Evolutionary conservation across 2,797 vertebrate species (phyloP), one percentile per base, ranked within the genome.

Genomic region (Myiotriccus ornatus): DNA sequence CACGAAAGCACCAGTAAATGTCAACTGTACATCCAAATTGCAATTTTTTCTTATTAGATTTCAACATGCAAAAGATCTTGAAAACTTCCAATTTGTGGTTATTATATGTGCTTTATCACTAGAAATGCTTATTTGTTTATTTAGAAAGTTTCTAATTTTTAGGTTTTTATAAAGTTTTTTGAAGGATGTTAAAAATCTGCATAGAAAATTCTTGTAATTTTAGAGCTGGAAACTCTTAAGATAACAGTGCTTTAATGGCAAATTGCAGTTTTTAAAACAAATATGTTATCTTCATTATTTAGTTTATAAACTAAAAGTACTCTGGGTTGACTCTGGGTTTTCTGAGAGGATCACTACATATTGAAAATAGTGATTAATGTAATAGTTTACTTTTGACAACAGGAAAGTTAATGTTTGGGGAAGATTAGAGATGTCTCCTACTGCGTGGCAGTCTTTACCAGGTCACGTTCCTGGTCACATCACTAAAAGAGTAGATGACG

Each of bases 1-100:
- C 20, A 84, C 49, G 55, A 84, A 96, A 75, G 43, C 49, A 57
- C 56, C 39, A 43, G 43, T 23, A 60, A 73, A 64, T 84, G 70
- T 77, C 73, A 82, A 14, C 71, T 65, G 43, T 56, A 87, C 21
- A 73, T 83, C 55, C 68, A 53, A 82, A 76, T 8, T 71, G 65
- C 56, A 53, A 32, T 84, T 71, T 12, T 73, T 82, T 75, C 77
- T 74, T 57, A 15, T 32, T 62, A 52, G 20, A 71, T 90, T 85
- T 68, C 32, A 73, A 64, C 2, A 4, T 17, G 32, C 32, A 27
- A 41, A 84, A 86, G 34, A 35, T 74, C 34, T 77, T 88, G 74
- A 75, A 77, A 90, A 59, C 39, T 60, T 89, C 44, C 30, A 69
- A 21, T 46, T 65, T 69, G 30, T 23, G 32, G 53, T 74, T 74